Conservation (phyloP, 2,888 invertebrate genomes). For the Acanthosepion pharaonis region DNA sequence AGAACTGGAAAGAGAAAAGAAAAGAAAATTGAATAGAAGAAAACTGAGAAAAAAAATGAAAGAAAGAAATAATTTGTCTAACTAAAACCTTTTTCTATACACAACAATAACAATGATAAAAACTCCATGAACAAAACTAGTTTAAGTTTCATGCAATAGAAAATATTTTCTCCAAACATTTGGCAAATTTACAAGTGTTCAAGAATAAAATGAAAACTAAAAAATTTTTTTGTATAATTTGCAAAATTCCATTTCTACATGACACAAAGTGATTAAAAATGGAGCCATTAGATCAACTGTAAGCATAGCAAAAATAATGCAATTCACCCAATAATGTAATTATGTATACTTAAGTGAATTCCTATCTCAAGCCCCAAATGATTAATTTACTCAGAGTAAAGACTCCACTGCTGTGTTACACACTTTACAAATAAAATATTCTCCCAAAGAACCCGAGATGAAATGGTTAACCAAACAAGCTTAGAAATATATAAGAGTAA, state of each 20-base stretch:
- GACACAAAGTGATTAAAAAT: conserved; percentile 21
- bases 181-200: not conserved
- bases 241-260: conserved; percentile 12
- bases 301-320: not conserved
- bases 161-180: not conserved
- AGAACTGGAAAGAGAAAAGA: not conserved
- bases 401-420: not conserved
- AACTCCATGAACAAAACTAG: not conserved
- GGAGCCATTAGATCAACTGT: not conserved
- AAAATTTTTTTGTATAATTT: conserved; percentile 4
- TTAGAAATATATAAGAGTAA: not conserved
- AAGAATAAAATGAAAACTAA: not conserved
- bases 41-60: not conserved
- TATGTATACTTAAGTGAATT: conserved; percentile 20
- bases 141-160: not conserved
- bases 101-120: not conserved
- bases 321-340: not conserved
- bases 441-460: not conserved
- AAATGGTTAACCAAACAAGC: not conserved
- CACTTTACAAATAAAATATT: not conserved
- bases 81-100: not conserved
- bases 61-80: not conserved
- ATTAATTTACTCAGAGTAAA: conserved; percentile 21
- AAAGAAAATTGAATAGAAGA: not conserved
- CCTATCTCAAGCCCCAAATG: not conserved